Base-by-base conservation (phyloP, 2,113 vertebrate species). In the Porphyrio hochstetteri region DNA sequence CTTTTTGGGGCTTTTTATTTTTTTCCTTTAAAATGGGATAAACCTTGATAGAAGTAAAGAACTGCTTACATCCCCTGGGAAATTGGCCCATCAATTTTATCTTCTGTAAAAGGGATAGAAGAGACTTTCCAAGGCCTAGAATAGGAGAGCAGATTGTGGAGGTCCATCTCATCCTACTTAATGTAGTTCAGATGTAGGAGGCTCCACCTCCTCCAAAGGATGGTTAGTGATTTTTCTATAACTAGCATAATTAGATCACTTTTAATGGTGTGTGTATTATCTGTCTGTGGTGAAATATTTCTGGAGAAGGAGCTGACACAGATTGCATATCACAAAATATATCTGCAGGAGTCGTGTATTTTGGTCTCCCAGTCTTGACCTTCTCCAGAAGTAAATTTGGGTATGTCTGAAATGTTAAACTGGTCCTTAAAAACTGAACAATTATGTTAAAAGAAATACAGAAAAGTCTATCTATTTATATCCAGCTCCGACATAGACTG, bases 171-270 rank as follows among this genome's bases (percentile, higher is more conserved):
- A 69, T 88, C 57, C 82, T 95, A 20, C 67, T 95, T 89, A 94
- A 96, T 83, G 85, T 44, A 70, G 75, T 93, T 96, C 87, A 94
- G 78, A 88, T 88, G 89, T 93, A 76, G 93, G 85, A 96, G 90
- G 59, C 75, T 79, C 85, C 75, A 93, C 90, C 75, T 86, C 82
- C 95, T 88, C 75, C 48, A 42, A 91, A 87, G 74, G 78, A 91
- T 77, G 31, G 75, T 88, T 93, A 95, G 84, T 94, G 55, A 77
- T 94, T 92, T 92, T 95, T 96, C 87, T 82, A 78, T 80, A 80
- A 85, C 75, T 72, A 61, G 16, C 21, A 65, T 40, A 79, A 91
- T 72, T 40, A 77, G 25, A 84, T 76, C 2, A 33, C 82, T 95
- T 88, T 82, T 80, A 86, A 63, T 71, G 46, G 55, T 95, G 33